Base-by-base conservation (phyloP, 2,888 invertebrate genomes). In the Melanotus villosus region DNA sequence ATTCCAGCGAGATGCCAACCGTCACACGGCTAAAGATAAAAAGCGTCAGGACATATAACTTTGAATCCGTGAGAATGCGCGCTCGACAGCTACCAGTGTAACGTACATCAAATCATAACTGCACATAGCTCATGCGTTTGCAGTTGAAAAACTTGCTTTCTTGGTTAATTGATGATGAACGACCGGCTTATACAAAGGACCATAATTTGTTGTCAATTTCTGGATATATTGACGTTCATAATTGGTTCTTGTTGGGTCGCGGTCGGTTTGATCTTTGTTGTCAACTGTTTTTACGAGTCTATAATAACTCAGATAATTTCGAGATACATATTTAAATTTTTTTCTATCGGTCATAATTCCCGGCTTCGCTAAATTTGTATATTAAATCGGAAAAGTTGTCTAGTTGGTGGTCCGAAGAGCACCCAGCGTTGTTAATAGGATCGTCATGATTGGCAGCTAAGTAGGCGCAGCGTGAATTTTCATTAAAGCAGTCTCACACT, bases 141-240 rank as follows among this genome's bases (percentile, higher is more conserved):
- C 57, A 36, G 59, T 69, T 75, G 76, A 81, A 81, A 82, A 82
- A 80, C 78, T 79, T 64, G 80, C 77, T 75, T 74, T 69, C 76
- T 75, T 76, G 78, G 79, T 82, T 84, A 84, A 84, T 84, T 84
- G 84, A 84, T 84, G 84, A 84, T 83, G 81, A 77, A 84, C 81
- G 84, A 82, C 81, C 83, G 82, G 82, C 80, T 74, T 75, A 79
- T 79, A 84, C 84, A 85, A 85, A 85, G 84, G 82, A 81, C 82
- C 83, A 84, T 85, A 84, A 85, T 85, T 84, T 85, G 85, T 84
- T 85, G 83, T 83, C 84, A 81, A 85, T 85, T 84, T 84, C 84
- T 83, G 82, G 82, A 83, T 82, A 83, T 84, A 82, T 83, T 81
- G 83, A 83, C 82, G 82, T 80, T 80, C 80, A 80, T 84, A 84